Evolutionary conservation across 2,888 invertebrate genomes (phyloP).

Genomic region (Herminia tarsipennalis): DNA sequence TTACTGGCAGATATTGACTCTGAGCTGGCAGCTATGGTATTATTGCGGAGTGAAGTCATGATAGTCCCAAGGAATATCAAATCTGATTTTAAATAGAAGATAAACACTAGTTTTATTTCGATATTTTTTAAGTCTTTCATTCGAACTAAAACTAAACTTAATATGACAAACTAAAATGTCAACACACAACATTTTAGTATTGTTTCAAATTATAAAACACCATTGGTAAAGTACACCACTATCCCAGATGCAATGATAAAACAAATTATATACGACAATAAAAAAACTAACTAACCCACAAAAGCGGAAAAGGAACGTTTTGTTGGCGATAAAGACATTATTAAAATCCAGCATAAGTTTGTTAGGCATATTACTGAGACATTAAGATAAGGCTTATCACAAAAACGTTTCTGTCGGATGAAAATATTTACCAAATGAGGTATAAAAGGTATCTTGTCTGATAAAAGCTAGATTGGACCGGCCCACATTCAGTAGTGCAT

Average conservation of each 20-base stretch:
- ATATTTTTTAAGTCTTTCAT: too few species aligned
- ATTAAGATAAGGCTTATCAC: constrained; percentile 75
- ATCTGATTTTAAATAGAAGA: too few species aligned
- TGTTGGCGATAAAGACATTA: constrained; percentile 69
- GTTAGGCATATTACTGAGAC: constrained; percentile 60
- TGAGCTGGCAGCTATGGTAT: neutral
- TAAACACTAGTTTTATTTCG: too few species aligned
- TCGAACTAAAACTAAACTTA: too few species aligned
- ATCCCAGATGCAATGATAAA: constrained; percentile 54
- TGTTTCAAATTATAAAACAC: too few species aligned
- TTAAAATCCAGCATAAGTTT: constrained; percentile 61
- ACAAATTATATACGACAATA: constrained; percentile 58
- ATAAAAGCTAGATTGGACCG: constrained; percentile 66
- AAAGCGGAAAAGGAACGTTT: constrained; percentile 63
- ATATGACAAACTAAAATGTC: too few species aligned
- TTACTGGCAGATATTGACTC: neutral
- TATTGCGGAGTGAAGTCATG: neutral
- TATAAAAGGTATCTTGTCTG: constrained; percentile 56
- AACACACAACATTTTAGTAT: too few species aligned
- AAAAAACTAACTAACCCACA: constrained; percentile 57
- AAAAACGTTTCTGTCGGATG: constrained; percentile 59
- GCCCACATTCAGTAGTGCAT: constrained; percentile 71
- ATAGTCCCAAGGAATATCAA: neutral
- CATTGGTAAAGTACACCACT: too few species aligned
- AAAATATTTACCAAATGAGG: constrained; percentile 67